A percentile compares a stretch with the other conserved stretches of the same genome.
Conservation (phyloP, 1,140 invertebrate species). For the Drosophila orena region DNA sequence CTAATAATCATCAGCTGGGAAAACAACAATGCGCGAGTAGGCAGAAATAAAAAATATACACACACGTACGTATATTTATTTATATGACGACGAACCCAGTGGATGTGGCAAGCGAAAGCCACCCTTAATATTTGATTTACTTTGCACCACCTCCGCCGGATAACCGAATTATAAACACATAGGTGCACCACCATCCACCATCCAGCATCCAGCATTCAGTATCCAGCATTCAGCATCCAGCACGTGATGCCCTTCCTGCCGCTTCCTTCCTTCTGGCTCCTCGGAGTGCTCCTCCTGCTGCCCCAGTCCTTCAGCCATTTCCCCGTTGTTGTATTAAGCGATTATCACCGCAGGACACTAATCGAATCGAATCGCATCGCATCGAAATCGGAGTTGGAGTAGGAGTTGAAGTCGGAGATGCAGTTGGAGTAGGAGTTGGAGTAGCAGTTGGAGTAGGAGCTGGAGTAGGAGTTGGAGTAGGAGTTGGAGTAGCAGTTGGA, state of each 20-base stretch:
- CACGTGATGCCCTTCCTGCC: too few relatives aligned
- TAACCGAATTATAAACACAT: constrained; percentile 69
- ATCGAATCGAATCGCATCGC: constrained; percentile 40
- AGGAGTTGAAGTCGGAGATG: too few relatives aligned
- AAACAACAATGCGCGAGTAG: constrained; percentile 59
- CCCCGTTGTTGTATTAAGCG: constrained; percentile 59
- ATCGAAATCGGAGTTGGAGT: neutral
- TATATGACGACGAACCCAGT: constrained; percentile 2
- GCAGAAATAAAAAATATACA: constrained; percentile 4
- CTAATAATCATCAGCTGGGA: constrained; percentile 74
- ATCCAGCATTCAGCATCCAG: constrained; percentile 7
- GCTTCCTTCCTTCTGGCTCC: neutral
- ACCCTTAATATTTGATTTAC: constrained; percentile 49
- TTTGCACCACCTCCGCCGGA: constrained; percentile 14
- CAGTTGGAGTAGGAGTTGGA: too few relatives aligned
- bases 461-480: too few relatives aligned
- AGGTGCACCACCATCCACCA: constrained; percentile 35
- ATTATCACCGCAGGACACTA: constrained; percentile 67
- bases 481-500: too few relatives aligned
- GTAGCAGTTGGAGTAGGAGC: too few relatives aligned
- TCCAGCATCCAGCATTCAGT: neutral
- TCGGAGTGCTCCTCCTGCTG: neutral
- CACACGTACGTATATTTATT: neutral
- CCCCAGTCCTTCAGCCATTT: neutral
- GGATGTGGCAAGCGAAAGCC: constrained; percentile 58